Percentiles rank a stretch among this genome's conserved stretches.
Conservation (phyloP, 2,797 vertebrate genomes). For the Melanogrammus aeglefinus region DNA sequence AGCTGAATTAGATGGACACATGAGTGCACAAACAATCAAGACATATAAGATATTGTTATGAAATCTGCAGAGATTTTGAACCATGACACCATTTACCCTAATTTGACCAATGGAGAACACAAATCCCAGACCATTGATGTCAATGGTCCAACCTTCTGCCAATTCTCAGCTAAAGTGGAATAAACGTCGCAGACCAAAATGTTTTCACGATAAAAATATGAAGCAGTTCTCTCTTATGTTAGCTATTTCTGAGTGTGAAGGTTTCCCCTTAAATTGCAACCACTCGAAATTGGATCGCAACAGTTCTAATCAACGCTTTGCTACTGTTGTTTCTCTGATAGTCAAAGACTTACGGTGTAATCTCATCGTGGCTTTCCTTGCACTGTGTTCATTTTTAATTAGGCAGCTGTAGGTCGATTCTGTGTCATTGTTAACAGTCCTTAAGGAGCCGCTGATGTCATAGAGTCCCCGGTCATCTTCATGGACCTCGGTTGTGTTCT, state of each 20-base stretch:
- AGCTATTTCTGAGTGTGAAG: too few relatives aligned
- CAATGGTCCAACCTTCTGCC: not conserved
- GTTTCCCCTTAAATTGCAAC: too few relatives aligned
- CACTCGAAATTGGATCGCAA: too few relatives aligned
- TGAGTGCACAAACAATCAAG: not conserved
- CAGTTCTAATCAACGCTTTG: not conserved
- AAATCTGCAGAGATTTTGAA: not conserved
- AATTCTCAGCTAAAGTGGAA: not conserved
- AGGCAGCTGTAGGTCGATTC: too few relatives aligned
- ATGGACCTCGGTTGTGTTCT: fast-evolving
- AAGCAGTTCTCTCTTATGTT: too few relatives aligned
- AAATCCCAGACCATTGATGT: not conserved
- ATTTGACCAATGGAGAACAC: not conserved
- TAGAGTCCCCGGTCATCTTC: constrained; percentile 25
- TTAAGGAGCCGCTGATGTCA: not conserved
- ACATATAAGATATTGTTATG: not conserved
- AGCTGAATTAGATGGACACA: not conserved
- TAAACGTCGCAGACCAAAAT: too few relatives aligned
- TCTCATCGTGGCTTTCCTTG: not conserved
- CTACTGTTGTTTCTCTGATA: not conserved
- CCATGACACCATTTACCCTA: not conserved
- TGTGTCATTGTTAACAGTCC: too few relatives aligned
- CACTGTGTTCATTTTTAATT: too few relatives aligned
- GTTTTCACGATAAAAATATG: too few relatives aligned
- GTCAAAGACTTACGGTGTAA: constrained; percentile 28